Evolutionary conservation across 2,888 invertebrate species (phyloP).

Genomic region (Anagyrus pseudococci): DNA sequence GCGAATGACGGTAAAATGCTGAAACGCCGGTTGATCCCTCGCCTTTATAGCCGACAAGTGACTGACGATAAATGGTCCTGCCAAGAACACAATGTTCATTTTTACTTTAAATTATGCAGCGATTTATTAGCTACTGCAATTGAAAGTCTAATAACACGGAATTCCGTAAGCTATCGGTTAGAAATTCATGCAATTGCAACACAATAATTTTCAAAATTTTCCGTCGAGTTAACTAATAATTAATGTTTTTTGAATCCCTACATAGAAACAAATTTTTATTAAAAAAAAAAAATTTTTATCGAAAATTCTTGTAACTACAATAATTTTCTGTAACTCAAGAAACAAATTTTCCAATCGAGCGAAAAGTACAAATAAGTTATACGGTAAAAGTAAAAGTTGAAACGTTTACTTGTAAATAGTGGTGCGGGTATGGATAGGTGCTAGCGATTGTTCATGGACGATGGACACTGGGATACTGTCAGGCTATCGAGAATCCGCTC

Average conservation of each 20-base stretch:
- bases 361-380: not conserved
- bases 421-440: not conserved
- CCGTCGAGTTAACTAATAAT: not conserved
- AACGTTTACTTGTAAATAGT: not conserved
- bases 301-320: no score
- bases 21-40: not conserved
- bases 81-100: constrained; percentile 13
- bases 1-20: constrained; percentile 6
- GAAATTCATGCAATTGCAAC: not conserved
- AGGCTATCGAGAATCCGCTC: constrained; percentile 12
- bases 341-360: not conserved
- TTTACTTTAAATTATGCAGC: constrained; percentile 7
- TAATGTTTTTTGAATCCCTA: not conserved
- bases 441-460: constrained; percentile 16
- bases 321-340: not conserved
- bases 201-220: not conserved
- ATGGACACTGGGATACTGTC: constrained; percentile 32
- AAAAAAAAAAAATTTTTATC: not conserved
- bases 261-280: not conserved
- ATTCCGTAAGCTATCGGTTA: not conserved
- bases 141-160: no score
- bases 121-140: not conserved
- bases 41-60: constrained; percentile 21
- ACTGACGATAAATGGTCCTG: constrained; percentile 20
- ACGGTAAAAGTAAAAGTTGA: not conserved